Evolutionary conservation across 2,113 vertebrate species (phyloP).

Genomic region (Sitta europaea): DNA sequence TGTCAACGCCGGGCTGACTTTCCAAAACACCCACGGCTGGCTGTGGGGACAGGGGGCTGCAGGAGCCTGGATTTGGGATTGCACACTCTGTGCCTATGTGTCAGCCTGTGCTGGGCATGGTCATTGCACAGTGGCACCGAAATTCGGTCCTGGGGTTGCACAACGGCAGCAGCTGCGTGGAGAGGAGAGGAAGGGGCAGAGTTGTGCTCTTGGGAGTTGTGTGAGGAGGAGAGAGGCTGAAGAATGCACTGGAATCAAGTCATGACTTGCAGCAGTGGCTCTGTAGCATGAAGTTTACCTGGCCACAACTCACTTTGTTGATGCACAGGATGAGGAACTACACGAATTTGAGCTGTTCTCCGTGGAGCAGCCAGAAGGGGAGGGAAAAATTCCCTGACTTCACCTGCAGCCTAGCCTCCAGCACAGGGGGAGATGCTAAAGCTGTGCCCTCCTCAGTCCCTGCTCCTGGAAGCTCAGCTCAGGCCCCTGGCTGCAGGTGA

Average conservation of each 20-base stretch:
- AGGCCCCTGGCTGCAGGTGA: neutral
- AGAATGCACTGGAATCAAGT: neutral
- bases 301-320: neutral
- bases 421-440: neutral
- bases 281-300: fast-evolving
- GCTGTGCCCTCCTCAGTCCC: neutral
- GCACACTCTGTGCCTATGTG: fast-evolving
- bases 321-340: fast-evolving
- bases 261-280: neutral
- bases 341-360: fast-evolving
- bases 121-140: fast-evolving
- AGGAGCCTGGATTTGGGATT: neutral
- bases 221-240: neutral
- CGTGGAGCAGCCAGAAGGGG: fast-evolving
- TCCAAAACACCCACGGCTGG: neutral
- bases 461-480: neutral
- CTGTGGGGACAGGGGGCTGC: neutral
- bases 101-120: fast-evolving
- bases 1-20: fast-evolving
- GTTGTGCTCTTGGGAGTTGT: fast-evolving
- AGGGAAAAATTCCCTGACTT: neutral
- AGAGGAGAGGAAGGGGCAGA: neutral
- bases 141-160: neutral
- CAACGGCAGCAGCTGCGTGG: fast-evolving
- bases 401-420: neutral